Evolutionary conservation across 2,113 vertebrate species (phyloP).

Genomic region (Nothocercus julius): DNA sequence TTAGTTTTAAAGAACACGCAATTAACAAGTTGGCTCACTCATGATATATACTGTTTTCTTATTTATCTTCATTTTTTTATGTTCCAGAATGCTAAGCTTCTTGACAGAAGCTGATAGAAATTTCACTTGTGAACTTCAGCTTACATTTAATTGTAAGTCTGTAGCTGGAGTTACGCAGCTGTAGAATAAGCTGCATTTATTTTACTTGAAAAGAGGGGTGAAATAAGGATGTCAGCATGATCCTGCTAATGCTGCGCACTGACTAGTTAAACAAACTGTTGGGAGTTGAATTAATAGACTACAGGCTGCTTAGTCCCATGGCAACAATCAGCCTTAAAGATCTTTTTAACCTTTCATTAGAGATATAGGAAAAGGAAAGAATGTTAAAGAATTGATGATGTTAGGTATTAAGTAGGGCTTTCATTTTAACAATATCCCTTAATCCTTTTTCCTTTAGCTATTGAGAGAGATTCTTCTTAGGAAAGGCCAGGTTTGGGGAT

Average conservation of each 20-base stretch:
- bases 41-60: not conserved
- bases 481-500: not conserved
- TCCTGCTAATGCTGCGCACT: not conserved
- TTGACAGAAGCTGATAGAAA: not conserved
- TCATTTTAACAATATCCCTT: slow-evolving; percentile 17
- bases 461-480: not conserved
- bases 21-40: not conserved
- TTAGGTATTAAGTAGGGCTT: not conserved
- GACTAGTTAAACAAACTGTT: slow-evolving; percentile 19
- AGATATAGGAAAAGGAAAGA: not conserved
- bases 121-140: not conserved
- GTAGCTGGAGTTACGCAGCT: not conserved
- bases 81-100: not conserved
- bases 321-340: slow-evolving; percentile 47
- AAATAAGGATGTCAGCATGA: not conserved
- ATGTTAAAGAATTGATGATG: not conserved
- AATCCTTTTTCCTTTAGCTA: slow-evolving; percentile 19
- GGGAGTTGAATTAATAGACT: slow-evolving; percentile 25
- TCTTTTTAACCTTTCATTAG: slow-evolving; percentile 49
- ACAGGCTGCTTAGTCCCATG: slow-evolving; percentile 46
- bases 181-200: not conserved
- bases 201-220: not conserved
- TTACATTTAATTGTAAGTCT: not conserved
- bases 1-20: not conserved
- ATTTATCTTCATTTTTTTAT: not conserved